Conservation (phyloP, 2,113 vertebrate species). For the Agapornis roseicollis region DNA sequence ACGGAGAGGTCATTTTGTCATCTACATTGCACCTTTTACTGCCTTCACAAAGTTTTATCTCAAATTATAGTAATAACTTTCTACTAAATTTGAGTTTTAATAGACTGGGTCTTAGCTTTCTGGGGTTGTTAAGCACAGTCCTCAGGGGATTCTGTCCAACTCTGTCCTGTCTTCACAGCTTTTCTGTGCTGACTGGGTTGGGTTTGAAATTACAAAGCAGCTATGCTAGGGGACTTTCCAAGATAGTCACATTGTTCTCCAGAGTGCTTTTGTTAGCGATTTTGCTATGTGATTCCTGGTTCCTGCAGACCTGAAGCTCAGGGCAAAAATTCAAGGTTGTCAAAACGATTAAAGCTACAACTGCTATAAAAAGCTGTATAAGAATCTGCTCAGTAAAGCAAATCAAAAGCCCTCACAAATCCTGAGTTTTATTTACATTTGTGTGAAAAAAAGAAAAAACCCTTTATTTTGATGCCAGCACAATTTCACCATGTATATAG, state of each 20-base stretch:
- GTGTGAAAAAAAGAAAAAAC: neutral
- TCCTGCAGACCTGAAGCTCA: neutral
- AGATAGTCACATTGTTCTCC: neutral
- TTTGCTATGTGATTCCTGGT: neutral
- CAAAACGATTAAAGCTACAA: neutral
- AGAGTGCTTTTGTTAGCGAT: neutral
- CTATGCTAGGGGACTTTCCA: neutral
- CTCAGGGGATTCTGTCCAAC: neutral
- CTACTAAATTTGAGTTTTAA: neutral
- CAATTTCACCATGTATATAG: neutral
- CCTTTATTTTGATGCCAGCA: neutral
- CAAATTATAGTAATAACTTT: neutral
- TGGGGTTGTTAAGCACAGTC: neutral
- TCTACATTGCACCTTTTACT: neutral
- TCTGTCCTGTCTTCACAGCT: neutral
- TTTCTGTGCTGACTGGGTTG: neutral
- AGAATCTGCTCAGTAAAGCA: neutral
- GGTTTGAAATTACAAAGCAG: neutral
- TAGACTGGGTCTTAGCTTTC: neutral
- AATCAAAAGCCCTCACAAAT: neutral
- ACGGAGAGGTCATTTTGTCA: neutral
- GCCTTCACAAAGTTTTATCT: neutral
- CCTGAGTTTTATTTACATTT: neutral
- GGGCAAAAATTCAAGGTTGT: neutral
- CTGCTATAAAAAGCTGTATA: neutral